Evolutionary conservation across 2,797 vertebrate genomes (phyloP).

Genomic region (Trachops cirrhosus): DNA sequence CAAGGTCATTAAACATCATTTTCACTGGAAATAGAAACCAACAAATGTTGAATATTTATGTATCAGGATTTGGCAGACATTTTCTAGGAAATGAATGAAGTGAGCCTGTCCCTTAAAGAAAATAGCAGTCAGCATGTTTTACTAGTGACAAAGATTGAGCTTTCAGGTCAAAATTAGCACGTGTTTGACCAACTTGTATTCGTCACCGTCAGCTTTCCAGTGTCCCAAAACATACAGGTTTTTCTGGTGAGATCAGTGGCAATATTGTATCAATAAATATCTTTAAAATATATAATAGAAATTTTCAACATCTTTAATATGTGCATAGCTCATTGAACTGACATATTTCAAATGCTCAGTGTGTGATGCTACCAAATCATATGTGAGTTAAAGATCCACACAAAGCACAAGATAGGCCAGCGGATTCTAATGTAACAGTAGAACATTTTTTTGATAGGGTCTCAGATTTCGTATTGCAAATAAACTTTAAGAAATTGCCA

Average conservation of each 20-base stretch:
- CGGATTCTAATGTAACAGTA: neutral
- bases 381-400: neutral
- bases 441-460: neutral
- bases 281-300: neutral
- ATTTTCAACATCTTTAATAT: neutral
- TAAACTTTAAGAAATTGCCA: neutral
- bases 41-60: constrained; percentile 16
- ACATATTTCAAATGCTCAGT: neutral
- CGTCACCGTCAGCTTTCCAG: neutral
- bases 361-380: neutral
- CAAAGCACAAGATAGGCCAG: neutral
- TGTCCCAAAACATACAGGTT: neutral
- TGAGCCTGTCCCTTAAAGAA: neutral
- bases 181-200: neutral
- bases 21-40: constrained; percentile 2
- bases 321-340: neutral
- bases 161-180: constrained; percentile 1
- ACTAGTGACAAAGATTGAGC: constrained; percentile 6
- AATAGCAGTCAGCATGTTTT: constrained; percentile 4
- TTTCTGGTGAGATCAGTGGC: neutral
- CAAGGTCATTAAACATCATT: constrained; percentile 1
- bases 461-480: neutral
- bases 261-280: neutral
- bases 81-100: constrained; percentile 19
- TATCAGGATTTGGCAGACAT: neutral